Evolutionary conservation across 2,797 vertebrate species (phyloP), one percentile per base, ranked within the genome.

Genomic region (Lacerta bilineata): DNA sequence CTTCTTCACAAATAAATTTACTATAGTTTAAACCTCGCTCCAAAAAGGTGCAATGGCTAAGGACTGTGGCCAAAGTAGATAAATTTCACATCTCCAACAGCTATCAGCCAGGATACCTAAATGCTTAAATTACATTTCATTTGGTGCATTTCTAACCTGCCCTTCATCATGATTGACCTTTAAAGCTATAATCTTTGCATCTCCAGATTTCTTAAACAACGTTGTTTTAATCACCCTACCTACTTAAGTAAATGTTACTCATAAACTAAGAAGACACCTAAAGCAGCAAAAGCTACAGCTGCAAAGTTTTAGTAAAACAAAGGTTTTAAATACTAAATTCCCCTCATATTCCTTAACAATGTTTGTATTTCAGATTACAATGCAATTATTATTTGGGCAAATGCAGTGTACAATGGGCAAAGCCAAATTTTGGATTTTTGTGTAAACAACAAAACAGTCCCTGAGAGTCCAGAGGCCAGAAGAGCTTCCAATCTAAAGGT

Each of bases 151-250:
- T 61, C 59, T 61, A 61, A 61, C 6, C 59, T 23, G 20, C 17
- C 59, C 59, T 61, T 61, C 59, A 23, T 61, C 59, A 7, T 61
- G 7, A 6, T 6, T 61, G 59, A 61, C 59, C 59, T 61, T 61
- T 61, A 61, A 23, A 23, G 59, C 17, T 18, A 61, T 61, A 23
- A 61, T 59, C 66, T 90, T 69, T 82, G 50, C 43, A 75, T 79
- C 88, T 89, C 90, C 79, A 64, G 8, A 82, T 94, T 89, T 75
- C 69, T 20, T 71, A 82, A 92, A 5, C 27, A 89, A 85, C 3
- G 46, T 7, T 87, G 82, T 74, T 41, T 39, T 79, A 80, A 80
- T 46, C 46, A 36, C 17, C 27, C 25, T 85, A 77, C 85, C 71
- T 69, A 23, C 8, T 61, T 3, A 64, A 29, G 8, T 80, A 71